A percentile compares a stretch with the other conserved stretches of the same genome.
Conservation (phyloP, 2,797 vertebrate genomes). For the Loriculus beryllinus region DNA sequence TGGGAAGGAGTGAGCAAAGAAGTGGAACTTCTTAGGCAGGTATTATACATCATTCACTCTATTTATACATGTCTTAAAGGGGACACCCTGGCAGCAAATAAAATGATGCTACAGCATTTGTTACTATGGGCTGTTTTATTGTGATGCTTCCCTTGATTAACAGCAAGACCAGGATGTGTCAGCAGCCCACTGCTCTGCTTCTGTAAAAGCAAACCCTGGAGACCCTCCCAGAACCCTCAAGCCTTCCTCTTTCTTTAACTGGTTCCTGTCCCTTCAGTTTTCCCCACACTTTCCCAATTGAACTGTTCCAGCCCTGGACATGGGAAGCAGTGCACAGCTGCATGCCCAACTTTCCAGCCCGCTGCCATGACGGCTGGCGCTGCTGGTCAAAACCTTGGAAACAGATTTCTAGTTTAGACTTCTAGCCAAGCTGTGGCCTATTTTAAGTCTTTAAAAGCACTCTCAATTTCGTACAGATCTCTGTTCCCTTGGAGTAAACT, state of each 20-base stretch:
- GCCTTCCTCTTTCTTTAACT: not conserved
- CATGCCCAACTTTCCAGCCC: fast-evolving
- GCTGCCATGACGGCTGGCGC: fast-evolving
- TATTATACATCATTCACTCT: not conserved
- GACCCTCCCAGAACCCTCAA: not conserved
- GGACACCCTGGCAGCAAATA: not conserved
- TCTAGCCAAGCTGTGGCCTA: not conserved
- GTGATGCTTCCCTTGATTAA: not conserved
- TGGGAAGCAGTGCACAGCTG: not conserved
- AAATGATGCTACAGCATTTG: not conserved
- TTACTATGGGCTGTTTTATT: not conserved
- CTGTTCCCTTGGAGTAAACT: not conserved
- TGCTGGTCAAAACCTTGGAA: constrained; percentile 31
- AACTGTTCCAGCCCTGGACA: not conserved
- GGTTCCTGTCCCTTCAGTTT: not conserved
- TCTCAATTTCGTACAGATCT: not conserved
- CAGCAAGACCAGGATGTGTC: not conserved
- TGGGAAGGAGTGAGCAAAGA: not conserved
- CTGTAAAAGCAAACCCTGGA: not conserved
- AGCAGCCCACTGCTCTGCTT: not conserved
- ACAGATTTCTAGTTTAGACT: constrained; percentile 9
- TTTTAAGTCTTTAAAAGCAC: constrained; percentile 12
- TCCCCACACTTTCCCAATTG: not conserved
- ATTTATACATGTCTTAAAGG: not conserved
- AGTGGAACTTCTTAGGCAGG: not conserved